Percentiles rank a stretch among this genome's conserved stretches.
Evolutionary conservation across 2,113 vertebrate species (phyloP).

Genomic region (Progne subis): DNA sequence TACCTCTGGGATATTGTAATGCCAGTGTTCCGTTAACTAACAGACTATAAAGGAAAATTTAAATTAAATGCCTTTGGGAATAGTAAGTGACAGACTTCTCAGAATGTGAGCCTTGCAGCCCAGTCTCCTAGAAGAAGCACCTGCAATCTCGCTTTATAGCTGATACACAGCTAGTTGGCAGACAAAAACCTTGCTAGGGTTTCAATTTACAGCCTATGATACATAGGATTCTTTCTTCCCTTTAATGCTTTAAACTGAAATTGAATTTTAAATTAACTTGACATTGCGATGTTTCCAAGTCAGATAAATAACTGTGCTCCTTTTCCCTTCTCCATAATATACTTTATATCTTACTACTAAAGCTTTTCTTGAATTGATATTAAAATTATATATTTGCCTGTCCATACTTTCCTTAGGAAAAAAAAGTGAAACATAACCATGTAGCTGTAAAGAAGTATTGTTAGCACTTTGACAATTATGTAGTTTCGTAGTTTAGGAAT

Average conservation of each 20-base stretch:
- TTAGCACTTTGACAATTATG: not conserved
- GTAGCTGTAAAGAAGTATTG: not conserved
- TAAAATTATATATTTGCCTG: conserved; percentile 3
- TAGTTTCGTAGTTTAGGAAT: not conserved
- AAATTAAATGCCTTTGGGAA: conserved; percentile 10
- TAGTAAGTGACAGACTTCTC: conserved; percentile 21
- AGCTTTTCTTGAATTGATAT: conserved; percentile 11
- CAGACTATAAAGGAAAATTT: not conserved
- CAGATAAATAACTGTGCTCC: conserved; percentile 24
- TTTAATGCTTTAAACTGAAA: conserved; percentile 53
- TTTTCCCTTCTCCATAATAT: not conserved
- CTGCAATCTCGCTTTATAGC: conserved; percentile 6
- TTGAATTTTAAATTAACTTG: conserved; percentile 68
- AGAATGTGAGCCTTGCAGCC: not conserved
- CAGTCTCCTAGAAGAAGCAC: conserved; percentile 9
- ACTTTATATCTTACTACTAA: conserved; percentile 29
- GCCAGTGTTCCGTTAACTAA: not conserved
- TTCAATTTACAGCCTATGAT: conserved; percentile 41
- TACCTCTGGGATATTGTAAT: not conserved
- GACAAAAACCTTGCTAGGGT: conserved; percentile 36
- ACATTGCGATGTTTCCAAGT: conserved; percentile 53
- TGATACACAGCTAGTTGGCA: not conserved
- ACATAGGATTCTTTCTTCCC: conserved; percentile 17
- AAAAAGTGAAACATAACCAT: not conserved
- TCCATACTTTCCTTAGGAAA: not conserved